Base-by-base conservation (phyloP, 2,113 vertebrate genomes). In the Plecturocebus donacophilus region DNA sequence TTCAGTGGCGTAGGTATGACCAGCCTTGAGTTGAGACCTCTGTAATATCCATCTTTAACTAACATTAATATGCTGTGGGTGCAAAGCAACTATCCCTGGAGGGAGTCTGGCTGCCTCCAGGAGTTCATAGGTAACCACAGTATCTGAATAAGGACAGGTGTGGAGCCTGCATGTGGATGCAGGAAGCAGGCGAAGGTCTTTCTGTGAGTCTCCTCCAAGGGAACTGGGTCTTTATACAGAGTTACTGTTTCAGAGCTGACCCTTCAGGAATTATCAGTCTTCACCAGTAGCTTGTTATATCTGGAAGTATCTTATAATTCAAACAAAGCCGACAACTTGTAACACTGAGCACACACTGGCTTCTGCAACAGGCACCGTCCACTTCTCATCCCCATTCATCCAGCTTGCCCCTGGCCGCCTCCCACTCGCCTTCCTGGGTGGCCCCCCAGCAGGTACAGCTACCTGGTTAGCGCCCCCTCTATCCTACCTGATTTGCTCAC, bases 161-260 rank as follows among this genome's bases (percentile, higher is more conserved):
- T 25, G 66, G 25, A 73, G 58, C 35, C 35, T 45, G 23, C 16
- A 35, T 14, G 20, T 45, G 23, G 12, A 35, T 14, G 20, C 82
- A 1, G 4, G 40, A 17, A 64, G 19, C 11, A 40, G 58, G n/a
- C 32, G 38, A 5, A 71, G 0, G 1, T 14, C 4, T 3, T 8
- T 4, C 6, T 9, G 1, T 3, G 3, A 9, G 2, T 49, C 64
- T 90, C 42, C 7, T 40, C 40, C 10, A 11, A 84, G 38, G 35
- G 35, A 19, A 66, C 35, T 17, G 12, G 5, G 61, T 23, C 21
- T 84, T 58, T 68, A n/a, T 6, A 42, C 54, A 70, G 1, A 4
- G 5, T 14, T 21, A 8, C 47, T 14, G 0, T 52, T 94, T 61
- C 76, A 54, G 45, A 87, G 42, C 0, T 5, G 21, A 89, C 10